Percentiles rank a stretch among this genome's conserved stretches.
phyloP scores from a whole-genome alignment of 2,888 invertebrate genomes.

The Strigamia maritima region DNA sequence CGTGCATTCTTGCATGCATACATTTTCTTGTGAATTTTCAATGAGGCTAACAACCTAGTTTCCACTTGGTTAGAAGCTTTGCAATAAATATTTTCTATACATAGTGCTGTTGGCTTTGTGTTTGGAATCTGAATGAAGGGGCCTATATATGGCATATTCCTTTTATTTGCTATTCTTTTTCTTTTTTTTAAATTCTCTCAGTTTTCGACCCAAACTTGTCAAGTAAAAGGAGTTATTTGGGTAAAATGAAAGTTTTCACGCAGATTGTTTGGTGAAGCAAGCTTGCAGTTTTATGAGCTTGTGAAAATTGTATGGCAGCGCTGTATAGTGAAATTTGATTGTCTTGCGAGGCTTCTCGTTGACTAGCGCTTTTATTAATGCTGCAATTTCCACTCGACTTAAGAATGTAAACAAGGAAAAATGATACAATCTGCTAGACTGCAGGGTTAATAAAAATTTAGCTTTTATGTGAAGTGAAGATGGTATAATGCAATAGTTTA shows the following conservation, averaged over 20 bases:
- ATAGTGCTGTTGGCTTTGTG: neutral
- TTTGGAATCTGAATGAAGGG: conserved; percentile 6
- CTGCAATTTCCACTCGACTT: conserved; percentile 32
- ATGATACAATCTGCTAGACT: conserved; percentile 24
- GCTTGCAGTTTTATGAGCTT: conserved; percentile 27
- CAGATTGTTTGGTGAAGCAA: neutral
- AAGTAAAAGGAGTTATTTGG: neutral
- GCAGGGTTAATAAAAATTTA: conserved; percentile 12
- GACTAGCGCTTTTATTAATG: conserved; percentile 25
- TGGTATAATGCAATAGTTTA: conserved; percentile 8
- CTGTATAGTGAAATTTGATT: conserved; percentile 22
- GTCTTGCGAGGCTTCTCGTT: conserved; percentile 21
- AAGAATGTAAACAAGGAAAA: conserved; percentile 21
- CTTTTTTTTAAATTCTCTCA: neutral
- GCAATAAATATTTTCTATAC: conserved; percentile 25
- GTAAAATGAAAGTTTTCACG: conserved; percentile 30
- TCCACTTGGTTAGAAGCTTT: conserved; percentile 26
- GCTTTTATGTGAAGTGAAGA: neutral
- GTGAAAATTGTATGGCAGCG: conserved; percentile 27
- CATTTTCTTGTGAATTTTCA: conserved; percentile 23
- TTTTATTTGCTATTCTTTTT: neutral
- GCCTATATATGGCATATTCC: neutral
- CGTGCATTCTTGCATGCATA: conserved; percentile 18
- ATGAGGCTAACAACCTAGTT: conserved; percentile 32
- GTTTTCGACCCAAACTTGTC: neutral